phyloP scores from a whole-genome alignment of 2,888 invertebrate genomes.

The Silvanus unidentatus region DNA sequence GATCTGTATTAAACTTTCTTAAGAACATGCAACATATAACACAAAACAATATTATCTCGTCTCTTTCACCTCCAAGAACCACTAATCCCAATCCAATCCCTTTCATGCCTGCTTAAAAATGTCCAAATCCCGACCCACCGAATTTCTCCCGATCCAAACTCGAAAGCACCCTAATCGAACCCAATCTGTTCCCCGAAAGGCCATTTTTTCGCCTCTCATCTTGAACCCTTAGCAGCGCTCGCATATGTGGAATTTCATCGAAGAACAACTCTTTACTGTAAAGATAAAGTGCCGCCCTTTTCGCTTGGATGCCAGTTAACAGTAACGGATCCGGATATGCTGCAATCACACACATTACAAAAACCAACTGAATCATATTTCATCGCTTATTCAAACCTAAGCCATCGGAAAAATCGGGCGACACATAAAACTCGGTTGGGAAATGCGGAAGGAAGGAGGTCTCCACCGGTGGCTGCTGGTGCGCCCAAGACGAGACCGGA shows the following conservation, averaged over 20 bases:
- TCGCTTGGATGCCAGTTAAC: constrained; percentile 54
- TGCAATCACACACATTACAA: constrained; percentile 22
- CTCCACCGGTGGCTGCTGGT: background rate
- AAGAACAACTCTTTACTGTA: constrained; percentile 56
- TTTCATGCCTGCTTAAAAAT: no score
- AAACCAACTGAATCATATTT: background rate
- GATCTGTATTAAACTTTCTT: no score
- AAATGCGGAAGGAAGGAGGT: background rate
- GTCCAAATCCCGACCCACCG: no score
- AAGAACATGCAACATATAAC: no score
- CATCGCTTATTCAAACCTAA: constrained; percentile 31
- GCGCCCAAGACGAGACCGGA: background rate
- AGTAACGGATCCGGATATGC: constrained; percentile 54
- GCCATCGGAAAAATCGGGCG: constrained; percentile 45
- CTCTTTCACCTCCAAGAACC: no score
- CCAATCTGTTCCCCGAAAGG: constrained; percentile 54
- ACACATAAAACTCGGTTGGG: constrained; percentile 30
- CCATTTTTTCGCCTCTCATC: constrained; percentile 55
- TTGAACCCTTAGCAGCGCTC: constrained; percentile 57
- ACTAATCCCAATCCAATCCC: no score
- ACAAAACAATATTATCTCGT: no score
- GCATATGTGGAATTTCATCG: constrained; percentile 59
- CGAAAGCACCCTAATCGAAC: constrained; percentile 57
- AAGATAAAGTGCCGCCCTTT: constrained; percentile 51
- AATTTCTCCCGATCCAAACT: constrained; percentile 52